Base-by-base conservation (phyloP, 2,888 invertebrate genomes). In the Stenichneumon culpator region DNA sequence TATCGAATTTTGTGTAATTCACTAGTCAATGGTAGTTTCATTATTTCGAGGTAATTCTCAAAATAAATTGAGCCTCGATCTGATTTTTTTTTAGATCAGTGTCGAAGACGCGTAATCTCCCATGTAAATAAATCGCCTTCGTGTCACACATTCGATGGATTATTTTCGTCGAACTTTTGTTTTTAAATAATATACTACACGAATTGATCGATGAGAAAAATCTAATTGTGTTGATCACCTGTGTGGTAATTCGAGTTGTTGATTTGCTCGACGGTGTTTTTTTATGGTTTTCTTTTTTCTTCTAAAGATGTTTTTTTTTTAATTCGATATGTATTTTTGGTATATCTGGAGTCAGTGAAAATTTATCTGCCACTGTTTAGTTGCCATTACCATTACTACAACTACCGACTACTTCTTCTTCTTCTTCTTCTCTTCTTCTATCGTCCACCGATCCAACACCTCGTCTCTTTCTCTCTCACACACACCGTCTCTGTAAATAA, bases 401-500 rank as follows among this genome's bases (percentile, higher is more conserved):
- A 52, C 82, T 70, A 70, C 72, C 68, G 60, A 65, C 52, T 63
- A 69, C 16, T 82, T 86, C 74, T 77, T 86, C 72, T 74, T 69
- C 54, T 82, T 78, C 83, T 79, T 82, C 69, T 74, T 78, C 39
- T 70, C 25, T 70, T 28, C 44, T 60, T 28, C 44, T 60, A 68
- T 67, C 63, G 47, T 86, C 67, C 73, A 77, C 63, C 74, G 47
- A 67, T 68, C 67, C 68, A 72, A 67, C 77, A 82, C 65, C 82
- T 86, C 69, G 63, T 83, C 85, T 86, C 69, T 79, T 74, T 82
- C 50, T 82, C 54, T 79, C 83, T 83, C 80, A 82, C 79, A 74
- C 52, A 69, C 39, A 54, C 67, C 67, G n/a, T 79, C 47, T 78
- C 67, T 87, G 85, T 86, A 86, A 80, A 86, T 86, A 86, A 83